phyloP scores from a whole-genome alignment of 2,888 invertebrate genomes.

The Arrhopalites spinosus region DNA sequence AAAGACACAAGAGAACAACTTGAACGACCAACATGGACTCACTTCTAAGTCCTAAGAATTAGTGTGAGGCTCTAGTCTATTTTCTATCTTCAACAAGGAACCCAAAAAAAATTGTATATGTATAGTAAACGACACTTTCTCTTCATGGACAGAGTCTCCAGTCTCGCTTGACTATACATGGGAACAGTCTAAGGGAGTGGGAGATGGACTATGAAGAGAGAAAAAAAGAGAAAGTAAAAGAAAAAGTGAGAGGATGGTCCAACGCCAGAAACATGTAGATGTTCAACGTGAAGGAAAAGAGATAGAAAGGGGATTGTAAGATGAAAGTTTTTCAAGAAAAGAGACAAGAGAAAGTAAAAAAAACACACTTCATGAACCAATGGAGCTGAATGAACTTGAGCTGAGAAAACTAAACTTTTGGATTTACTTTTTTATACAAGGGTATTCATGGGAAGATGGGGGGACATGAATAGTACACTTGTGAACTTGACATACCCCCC shows the following conservation, averaged over 20 bases:
- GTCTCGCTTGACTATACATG: too few species aligned
- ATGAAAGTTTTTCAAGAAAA: not conserved
- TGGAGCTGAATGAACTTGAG: conserved; percentile 11
- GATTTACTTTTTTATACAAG: not conserved
- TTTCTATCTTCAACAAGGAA: too few species aligned
- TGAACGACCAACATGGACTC: not conserved
- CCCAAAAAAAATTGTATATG: too few species aligned
- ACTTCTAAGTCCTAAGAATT: not conserved
- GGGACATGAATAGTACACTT: not conserved
- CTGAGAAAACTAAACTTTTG: conserved; percentile 5
- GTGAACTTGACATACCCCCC: too few species aligned
- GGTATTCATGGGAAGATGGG: not conserved
- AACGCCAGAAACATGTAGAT: conserved; percentile 8
- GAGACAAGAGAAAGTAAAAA: not conserved
- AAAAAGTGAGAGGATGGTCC: not conserved
- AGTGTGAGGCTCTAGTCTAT: conserved; percentile 27
- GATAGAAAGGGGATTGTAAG: conserved; percentile 3
- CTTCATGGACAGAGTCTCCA: too few species aligned
- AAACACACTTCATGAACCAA: conserved; percentile 29
- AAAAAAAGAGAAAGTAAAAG: not conserved
- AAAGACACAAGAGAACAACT: conserved; percentile 17
- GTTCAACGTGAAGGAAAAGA: not conserved
- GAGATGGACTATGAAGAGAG: too few species aligned
- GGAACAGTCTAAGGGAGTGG: too few species aligned
- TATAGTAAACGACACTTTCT: too few species aligned